phyloP scores from a whole-genome alignment of 2,888 invertebrate species.

The Phalera bucephala region DNA sequence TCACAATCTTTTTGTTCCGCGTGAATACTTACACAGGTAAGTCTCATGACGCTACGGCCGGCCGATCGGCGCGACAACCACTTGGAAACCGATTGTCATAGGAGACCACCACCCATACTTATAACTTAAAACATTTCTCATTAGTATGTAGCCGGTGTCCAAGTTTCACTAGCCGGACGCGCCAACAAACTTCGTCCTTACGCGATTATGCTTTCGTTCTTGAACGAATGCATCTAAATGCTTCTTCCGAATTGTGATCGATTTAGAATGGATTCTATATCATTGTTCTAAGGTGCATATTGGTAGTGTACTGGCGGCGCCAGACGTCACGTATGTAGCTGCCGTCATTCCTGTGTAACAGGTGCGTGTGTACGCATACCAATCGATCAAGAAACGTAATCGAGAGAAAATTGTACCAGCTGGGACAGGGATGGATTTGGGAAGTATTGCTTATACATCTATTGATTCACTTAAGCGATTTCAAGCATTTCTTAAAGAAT shows the following conservation, averaged over 20 bases:
- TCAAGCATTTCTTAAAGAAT: no score
- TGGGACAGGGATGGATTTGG: slow-evolving; percentile 43
- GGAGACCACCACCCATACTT: slow-evolving; percentile 64
- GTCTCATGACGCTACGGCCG: slow-evolving; percentile 64
- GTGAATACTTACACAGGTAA: slow-evolving; percentile 59
- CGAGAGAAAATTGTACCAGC: slow-evolving; percentile 73
- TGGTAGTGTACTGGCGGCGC: slow-evolving; percentile 15
- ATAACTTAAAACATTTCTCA: slow-evolving; percentile 62
- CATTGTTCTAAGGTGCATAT: slow-evolving; percentile 29
- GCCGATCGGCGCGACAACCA: slow-evolving; percentile 57
- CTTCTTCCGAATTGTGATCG: slow-evolving; percentile 31
- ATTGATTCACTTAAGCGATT: no score
- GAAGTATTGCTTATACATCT: neutral
- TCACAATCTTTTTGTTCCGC: slow-evolving; percentile 37
- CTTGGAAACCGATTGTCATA: slow-evolving; percentile 54
- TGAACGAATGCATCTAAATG: slow-evolving; percentile 50
- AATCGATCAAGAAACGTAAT: slow-evolving; percentile 70
- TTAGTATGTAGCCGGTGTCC: slow-evolving; percentile 70
- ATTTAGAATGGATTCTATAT: slow-evolving; percentile 32
- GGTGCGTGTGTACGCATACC: slow-evolving; percentile 58
- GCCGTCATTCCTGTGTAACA: slow-evolving; percentile 77
- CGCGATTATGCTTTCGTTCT: slow-evolving; percentile 66
- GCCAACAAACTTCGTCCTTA: slow-evolving; percentile 56
- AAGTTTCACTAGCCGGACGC: slow-evolving; percentile 74
- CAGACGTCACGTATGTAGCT: slow-evolving; percentile 52